Evolutionary conservation across 2,888 invertebrate genomes (phyloP).

Genomic region (Frankliniella intonsa): DNA sequence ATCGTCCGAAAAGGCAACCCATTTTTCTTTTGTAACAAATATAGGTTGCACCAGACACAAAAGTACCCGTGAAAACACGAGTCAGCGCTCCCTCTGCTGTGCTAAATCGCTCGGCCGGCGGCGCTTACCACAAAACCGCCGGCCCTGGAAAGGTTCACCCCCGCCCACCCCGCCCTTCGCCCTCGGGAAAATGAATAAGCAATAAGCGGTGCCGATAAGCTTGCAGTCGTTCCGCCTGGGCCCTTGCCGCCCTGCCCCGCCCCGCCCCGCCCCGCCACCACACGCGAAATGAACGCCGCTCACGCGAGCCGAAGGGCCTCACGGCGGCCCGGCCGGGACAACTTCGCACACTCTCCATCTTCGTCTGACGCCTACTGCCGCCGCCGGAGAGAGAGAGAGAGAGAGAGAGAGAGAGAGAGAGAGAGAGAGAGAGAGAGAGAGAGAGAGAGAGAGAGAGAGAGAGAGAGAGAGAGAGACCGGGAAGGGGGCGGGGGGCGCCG

Average conservation of each 20-base stretch:
- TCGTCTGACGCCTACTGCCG: too few relatives aligned
- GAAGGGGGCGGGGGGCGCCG: background rate
- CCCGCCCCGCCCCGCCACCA: too few relatives aligned
- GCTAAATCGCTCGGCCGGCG: background rate
- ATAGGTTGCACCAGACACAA: too few relatives aligned
- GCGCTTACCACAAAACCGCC: background rate
- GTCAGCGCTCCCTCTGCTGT: background rate
- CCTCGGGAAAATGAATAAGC: constrained; percentile 16
- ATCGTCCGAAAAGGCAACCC: too few relatives aligned
- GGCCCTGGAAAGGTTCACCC: background rate
- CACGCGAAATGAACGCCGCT: constrained; percentile 3
- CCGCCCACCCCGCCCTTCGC: background rate
- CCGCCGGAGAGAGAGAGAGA: too few relatives aligned
- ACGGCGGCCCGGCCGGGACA: background rate
- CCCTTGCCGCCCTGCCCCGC: too few relatives aligned
- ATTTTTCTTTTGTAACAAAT: too few relatives aligned
- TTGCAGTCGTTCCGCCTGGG: background rate
- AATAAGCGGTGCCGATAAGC: constrained; percentile 17
- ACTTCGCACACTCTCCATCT: too few relatives aligned
- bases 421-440: too few relatives aligned
- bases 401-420: too few relatives aligned
- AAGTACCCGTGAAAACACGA: background rate
- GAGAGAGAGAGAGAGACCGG: background rate
- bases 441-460: too few relatives aligned
- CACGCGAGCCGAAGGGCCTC: background rate